These are phyloP conservation scores for Amblyraja radiata DNA, from an alignment of 2,797 vertebrate genomes.

Conservation along the genomic window DNA sequence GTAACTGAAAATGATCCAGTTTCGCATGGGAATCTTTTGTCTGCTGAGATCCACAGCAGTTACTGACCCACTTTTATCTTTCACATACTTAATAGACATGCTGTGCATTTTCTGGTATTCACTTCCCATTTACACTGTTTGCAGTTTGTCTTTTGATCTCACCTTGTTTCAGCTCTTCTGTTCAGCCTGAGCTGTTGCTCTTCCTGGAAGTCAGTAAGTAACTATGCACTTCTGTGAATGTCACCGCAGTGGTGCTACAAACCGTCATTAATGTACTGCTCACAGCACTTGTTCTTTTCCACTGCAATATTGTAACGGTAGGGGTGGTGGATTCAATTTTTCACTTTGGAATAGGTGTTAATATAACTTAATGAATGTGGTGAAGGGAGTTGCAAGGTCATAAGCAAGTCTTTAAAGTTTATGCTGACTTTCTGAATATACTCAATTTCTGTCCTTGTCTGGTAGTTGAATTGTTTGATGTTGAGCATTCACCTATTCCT, in stretches of 20 bases:
- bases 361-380: conserved; percentile 21
- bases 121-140: neutral
- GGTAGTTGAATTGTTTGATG: neutral
- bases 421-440: neutral
- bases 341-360: conserved; percentile 21
- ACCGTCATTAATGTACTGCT: conserved; percentile 14
- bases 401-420: neutral
- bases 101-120: neutral
- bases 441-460: neutral
- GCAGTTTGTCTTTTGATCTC: conserved; percentile 17
- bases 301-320: conserved; percentile 14
- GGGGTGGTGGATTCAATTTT: conserved; percentile 22
- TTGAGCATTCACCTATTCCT: neutral
- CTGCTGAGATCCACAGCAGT: neutral
- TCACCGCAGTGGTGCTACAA: conserved; percentile 3
- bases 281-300: neutral
- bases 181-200: neutral
- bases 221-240: conserved; percentile 20
- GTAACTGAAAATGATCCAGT: neutral
- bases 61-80: neutral
- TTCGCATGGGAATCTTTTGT: neutral
- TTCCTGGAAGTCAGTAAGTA: conserved; percentile 13
- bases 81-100: neutral
- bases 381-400: neutral
- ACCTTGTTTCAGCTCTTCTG: neutral